Base-by-base conservation (phyloP, 37 sponge, comb jelly and placozoan genomes). In the Aphrocallistes beatrix region DNA sequence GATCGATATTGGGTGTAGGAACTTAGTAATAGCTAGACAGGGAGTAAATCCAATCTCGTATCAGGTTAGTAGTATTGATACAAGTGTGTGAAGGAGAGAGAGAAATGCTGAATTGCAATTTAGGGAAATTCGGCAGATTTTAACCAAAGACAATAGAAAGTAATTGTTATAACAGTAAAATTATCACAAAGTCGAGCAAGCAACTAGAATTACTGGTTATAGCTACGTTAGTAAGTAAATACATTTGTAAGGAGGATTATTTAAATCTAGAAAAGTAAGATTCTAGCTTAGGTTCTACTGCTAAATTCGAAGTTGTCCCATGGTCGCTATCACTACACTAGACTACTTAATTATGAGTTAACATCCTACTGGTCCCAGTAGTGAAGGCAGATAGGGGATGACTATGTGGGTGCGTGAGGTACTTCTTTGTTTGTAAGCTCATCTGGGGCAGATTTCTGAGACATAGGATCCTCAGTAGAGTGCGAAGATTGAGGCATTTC, bases 241-340 rank as follows among this genome's bases (percentile, higher is more conserved):
- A 60, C n/a, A 60, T n/a, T n/a, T 25, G 75, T 60, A 60, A 60
- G 32, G 75, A 60, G 34, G 34, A 30, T n/a, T n/a, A 60, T 60
- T 42, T 60, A 60, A 60, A 60, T 60, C n/a, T 60, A 60, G 25
- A 60, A 60, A 60, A 60, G 75, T 60, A 60, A 60, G 10, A 60
- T 60, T 25, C n/a, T 25, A 25, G 28, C 10, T 30, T 60, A 60
- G 17, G 75, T 60, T 25, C 75, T 60, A 60, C 75, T 25, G 75
- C 75, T 60, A 60, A n/a, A 60, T 30, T 3, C 75, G 75, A 60
- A 47, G 75, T 60, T 60, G n/a, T 32, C 75, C n/a, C 75, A 60
- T 19, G 75, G 75, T 60, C 75, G 75, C 75, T 60, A 60, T 19
- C 10, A 60, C 75, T 60, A 60, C 75, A 60, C 28, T 60, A 60